A percentile compares a stretch with the other conserved stretches of the same genome.
These are phyloP conservation scores for Synergus umbraculus DNA, from an alignment of 2,888 invertebrate genomes.

Conservation along the genomic window DNA sequence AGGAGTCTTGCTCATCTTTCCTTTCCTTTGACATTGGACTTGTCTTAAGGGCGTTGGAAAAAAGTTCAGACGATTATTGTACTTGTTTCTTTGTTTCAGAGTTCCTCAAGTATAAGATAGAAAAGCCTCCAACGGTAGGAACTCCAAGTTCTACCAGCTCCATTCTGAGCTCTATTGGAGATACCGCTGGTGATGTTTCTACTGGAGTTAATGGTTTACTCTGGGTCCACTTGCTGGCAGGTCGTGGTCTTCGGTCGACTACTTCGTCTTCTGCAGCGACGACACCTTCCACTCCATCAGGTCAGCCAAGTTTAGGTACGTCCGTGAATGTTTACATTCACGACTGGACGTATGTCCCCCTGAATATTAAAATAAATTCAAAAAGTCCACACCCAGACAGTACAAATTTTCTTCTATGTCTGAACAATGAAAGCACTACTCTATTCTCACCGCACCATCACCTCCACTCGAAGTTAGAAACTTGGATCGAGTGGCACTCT, in stretches of 20 bases:
- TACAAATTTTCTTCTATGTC: not conserved
- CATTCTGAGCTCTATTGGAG: conserved; percentile 73
- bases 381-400: not conserved
- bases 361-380: conserved; percentile 21
- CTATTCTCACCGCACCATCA: not conserved
- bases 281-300: conserved; percentile 82
- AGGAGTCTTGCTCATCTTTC: conserved; percentile 50
- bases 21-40: not conserved
- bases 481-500: conserved; percentile 21
- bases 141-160: conserved; percentile 80
- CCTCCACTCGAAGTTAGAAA: conserved; percentile 12
- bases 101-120: conserved; percentile 94
- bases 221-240: conserved; percentile 93
- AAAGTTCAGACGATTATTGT: no score
- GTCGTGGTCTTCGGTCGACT: conserved; percentile 89
- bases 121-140: conserved; percentile 82
- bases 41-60: no score
- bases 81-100: conserved; percentile 78
- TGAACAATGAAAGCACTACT: not conserved
- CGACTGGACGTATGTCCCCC: conserved; percentile 4
- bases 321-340: conserved; percentile 30
- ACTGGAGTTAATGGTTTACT: conserved; percentile 90
- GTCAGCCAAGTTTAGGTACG: conserved; percentile 75
- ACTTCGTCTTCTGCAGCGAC: conserved; percentile 85
- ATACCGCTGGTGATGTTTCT: conserved; percentile 74